phyloP scores from a whole-genome alignment of 2,797 vertebrate genomes.

The Lepus oiostolus region DNA sequence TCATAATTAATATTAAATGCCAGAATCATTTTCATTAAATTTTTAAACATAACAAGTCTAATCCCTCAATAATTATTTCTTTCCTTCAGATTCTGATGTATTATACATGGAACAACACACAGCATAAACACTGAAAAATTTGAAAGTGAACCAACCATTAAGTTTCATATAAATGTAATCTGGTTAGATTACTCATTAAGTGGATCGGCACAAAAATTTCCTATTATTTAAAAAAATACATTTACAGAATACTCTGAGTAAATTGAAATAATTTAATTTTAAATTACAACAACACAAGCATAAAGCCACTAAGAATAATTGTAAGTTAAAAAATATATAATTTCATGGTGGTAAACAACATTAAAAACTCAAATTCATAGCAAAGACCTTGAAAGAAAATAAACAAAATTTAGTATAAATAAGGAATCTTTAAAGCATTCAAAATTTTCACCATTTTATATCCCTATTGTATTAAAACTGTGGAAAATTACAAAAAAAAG shows the following conservation, averaged over 20 bases:
- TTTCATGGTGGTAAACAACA: not conserved
- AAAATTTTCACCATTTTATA: conserved; percentile 2
- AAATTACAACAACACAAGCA: conserved; percentile 44
- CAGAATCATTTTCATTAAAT: conserved; percentile 16
- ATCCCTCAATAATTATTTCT: conserved; percentile 43
- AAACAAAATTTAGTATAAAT: not conserved
- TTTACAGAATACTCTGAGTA: not conserved
- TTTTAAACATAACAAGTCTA: not conserved
- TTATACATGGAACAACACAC: not conserved
- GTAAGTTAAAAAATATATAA: not conserved
- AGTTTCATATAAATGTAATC: not conserved
- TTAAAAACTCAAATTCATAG: not conserved
- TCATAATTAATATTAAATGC: not conserved
- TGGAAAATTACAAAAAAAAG: conserved; percentile 1
- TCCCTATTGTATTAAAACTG: not conserved
- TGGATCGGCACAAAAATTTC: not conserved
- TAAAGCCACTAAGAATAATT: conserved; percentile 36
- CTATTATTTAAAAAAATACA: conserved; percentile 22
- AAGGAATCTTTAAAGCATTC: not conserved
- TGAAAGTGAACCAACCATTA: not conserved
- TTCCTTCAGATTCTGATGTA: not conserved
- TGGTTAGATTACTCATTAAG: not conserved
- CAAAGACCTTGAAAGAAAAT: conserved; percentile 25
- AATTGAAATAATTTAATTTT: not conserved
- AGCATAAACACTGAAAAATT: conserved; percentile 11